These are phyloP conservation scores for Arenicola marina DNA, from an alignment of 2,888 invertebrate genomes.

Conservation along the genomic window DNA sequence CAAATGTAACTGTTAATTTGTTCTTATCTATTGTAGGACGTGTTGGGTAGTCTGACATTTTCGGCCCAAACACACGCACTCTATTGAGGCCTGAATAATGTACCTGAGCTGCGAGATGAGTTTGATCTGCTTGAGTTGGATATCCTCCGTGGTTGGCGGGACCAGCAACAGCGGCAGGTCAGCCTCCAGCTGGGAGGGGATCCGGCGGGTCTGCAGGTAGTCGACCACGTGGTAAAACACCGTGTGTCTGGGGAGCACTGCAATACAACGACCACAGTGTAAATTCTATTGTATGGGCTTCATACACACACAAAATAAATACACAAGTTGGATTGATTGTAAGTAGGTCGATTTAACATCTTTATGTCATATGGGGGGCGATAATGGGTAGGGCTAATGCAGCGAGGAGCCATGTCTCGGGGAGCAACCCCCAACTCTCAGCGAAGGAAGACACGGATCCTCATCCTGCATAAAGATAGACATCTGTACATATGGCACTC, in stretches of 20 bases:
- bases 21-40: neutral
- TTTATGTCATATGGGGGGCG: no score
- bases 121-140: slow-evolving; percentile 54
- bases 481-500: no score
- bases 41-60: neutral
- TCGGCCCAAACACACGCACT: neutral
- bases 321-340: no score
- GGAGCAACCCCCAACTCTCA: no score
- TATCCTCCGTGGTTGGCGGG: slow-evolving; percentile 52
- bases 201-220: slow-evolving; percentile 50
- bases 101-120: slow-evolving; percentile 54
- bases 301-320: no score
- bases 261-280: slow-evolving; percentile 5
- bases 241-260: slow-evolving; percentile 55
- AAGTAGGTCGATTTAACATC: no score
- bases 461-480: no score
- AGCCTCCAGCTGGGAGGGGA: slow-evolving; percentile 45
- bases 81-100: neutral
- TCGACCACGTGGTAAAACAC: slow-evolving; percentile 60
- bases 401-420: no score
- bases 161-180: slow-evolving; percentile 49
- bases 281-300: neutral
- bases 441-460: no score
- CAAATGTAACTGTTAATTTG: no score
- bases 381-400: no score